Base-by-base conservation (phyloP, 2,113 vertebrate species). In the Peromyscus californicus region DNA sequence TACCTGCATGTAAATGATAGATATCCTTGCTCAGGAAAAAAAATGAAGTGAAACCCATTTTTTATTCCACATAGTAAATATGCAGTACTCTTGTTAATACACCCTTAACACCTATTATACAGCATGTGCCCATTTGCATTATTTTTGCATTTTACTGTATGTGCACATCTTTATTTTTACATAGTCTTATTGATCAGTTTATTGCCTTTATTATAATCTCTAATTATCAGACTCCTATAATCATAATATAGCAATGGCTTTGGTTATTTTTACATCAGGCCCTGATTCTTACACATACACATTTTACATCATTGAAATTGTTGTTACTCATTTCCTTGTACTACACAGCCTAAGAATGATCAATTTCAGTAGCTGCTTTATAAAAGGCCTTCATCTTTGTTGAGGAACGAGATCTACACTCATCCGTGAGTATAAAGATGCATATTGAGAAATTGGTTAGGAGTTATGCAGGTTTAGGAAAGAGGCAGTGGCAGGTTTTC, bases 131-230 rank as follows among this genome's bases (percentile, higher is more conserved):
- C 4, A 63, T 59, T 87, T 91, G 5, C 19, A 31, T 72, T 91
- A 59, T 75, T 75, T 92, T 95, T 88, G 9, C 13, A 83, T 67
- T 54, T 89, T 67, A 39, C 72, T 54, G 8, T 26, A 82, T 54
- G 63, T 65, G 36, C 0, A 54, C 12, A 51, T 61, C 82, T 61
- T 80, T 33, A n/a, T 42, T 51, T 85, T 65, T 84, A 42, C n/a
- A 33, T 75, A n/a, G n/a, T 87, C 26, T 94, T 89, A 70, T 11
- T 39, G 29, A 5, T 42, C 51, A 39, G 72, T 33, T 93, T 69
- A 24, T 93, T 78, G 10, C 69, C 31, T 89, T 61, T 76, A 48
- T n/a, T 91, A 48, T 91, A 48, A 65, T 87, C n/a, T 96, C 51
- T 84, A 45, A 72, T 15, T 45, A 31, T 85, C 17, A 76, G 4